Base-by-base conservation (phyloP, 2,113 vertebrate species). In the Cnemophilus loriae region DNA sequence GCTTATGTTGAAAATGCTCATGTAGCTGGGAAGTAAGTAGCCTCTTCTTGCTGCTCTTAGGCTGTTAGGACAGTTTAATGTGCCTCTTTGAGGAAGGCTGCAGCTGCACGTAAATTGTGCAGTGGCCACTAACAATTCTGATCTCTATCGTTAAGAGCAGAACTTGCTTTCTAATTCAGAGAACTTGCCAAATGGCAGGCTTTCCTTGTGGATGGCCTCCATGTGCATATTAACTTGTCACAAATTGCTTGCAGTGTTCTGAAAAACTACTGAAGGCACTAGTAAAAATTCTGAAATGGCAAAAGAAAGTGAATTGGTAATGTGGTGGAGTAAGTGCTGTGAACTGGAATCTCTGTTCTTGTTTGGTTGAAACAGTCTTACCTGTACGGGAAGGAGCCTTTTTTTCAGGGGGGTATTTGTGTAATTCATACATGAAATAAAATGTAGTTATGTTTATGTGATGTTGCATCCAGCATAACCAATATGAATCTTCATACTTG, bases 11-110 rank as follows among this genome's bases (percentile, higher is more conserved):
- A 99, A 97, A 99, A 99, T 94, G 99, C 99, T 39, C 98, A 99
- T 24, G 98, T 99, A 47, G 99, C 99, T 95, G 98, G 98, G 85
- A 99, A 99, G 99, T 99, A 98, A 99, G 99, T 99, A 42, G 12
- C 57, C 16, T 95, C 93, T 96, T n/a, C 44, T 63, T 92, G 46
- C 15, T 92, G 44, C 21, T 86, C 3, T 17, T 55, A 28, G 23
- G 44, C 39, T 80, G 4, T 52, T 81, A 20, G 0, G 3, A 19
- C 37, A 76, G 10, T 22, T 55, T 41, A 23, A 26, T 65, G 18
- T 90, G 30, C 23, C 13, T 49, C 11, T 67, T 30, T 67, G 71
- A 64, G 50, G 41, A 57, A 56, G 44, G 19, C 47, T 56, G 57
- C 13, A 26, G 20, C 42, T 56, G n/a, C 17, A 18, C 8, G 0